phyloP scores from a whole-genome alignment of 2,113 vertebrate genomes.

The Tachysurus vachellii region DNA sequence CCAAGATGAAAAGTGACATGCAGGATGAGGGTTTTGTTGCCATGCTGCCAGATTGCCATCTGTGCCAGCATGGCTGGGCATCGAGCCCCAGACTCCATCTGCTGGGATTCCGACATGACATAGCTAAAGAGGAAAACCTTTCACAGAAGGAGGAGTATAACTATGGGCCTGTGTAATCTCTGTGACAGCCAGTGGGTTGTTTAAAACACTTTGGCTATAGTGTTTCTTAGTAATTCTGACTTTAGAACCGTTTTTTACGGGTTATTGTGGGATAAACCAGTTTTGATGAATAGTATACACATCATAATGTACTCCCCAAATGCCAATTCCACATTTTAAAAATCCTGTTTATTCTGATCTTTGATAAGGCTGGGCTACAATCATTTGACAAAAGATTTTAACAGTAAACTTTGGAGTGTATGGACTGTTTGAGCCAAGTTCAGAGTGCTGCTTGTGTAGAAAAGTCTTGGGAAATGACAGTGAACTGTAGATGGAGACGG shows the following conservation, averaged over 20 bases:
- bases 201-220: background rate
- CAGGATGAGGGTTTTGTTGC: conserved; percentile 44
- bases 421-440: background rate
- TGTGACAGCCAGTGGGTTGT: background rate
- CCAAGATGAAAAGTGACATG: conserved; percentile 66
- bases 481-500: conserved; percentile 55
- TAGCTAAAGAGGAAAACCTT: conserved; percentile 63
- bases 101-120: conserved; percentile 54
- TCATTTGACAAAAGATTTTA: background rate
- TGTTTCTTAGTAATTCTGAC: background rate
- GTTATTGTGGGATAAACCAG: background rate
- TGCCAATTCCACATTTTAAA: background rate
- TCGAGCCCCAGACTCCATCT: conserved; percentile 55
- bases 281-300: background rate
- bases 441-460: conserved; percentile 1
- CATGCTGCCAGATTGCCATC: conserved; percentile 46
- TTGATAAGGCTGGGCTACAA: background rate
- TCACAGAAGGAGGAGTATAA: conserved; percentile 52
- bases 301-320: background rate
- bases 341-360: background rate
- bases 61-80: conserved; percentile 56
- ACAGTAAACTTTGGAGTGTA: background rate
- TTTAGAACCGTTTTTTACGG: background rate
- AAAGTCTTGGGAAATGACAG: conserved; percentile 39
- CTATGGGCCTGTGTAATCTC: conserved; percentile 43